These are phyloP conservation scores for Mythimna impura DNA, from an alignment of 2,888 invertebrate species.

Conservation along the genomic window DNA sequence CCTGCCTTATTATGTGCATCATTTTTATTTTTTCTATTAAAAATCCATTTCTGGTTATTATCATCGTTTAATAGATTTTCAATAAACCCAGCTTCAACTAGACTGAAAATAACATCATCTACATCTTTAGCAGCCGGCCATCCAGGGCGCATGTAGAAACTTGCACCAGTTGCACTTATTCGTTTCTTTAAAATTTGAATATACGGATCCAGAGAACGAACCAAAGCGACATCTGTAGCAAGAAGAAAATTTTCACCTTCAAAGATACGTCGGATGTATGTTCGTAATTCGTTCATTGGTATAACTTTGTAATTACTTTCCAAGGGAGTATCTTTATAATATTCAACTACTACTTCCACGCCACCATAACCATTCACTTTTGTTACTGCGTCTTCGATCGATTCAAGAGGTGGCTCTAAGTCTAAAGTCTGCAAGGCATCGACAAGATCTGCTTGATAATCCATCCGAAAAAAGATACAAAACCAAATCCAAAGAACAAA, in stretches of 20 bases:
- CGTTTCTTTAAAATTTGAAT: conserved; percentile 72
- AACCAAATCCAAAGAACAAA: conserved; percentile 81
- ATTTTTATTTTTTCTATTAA: conserved; percentile 17
- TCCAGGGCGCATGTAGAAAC: conserved; percentile 75
- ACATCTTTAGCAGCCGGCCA: conserved; percentile 75
- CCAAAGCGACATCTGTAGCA: conserved; percentile 62
- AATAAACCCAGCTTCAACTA: conserved; percentile 72
- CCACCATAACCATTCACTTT: conserved; percentile 74
- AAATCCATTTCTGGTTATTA: conserved; percentile 37
- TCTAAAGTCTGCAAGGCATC: conserved; percentile 70
- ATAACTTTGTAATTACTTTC: conserved; percentile 64
- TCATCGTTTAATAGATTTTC: conserved; percentile 58
- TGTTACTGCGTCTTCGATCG: conserved; percentile 70
- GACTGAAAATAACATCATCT: conserved; percentile 55
- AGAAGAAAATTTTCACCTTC: conserved; percentile 74
- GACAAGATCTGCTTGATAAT: conserved; percentile 77
- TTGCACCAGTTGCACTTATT: conserved; percentile 63
- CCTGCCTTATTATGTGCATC: conserved; percentile 46
- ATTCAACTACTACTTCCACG: conserved; percentile 58
- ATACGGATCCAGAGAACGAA: conserved; percentile 53
- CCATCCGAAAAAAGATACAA: conserved; percentile 77
- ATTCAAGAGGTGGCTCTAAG: conserved; percentile 71
- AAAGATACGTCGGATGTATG: conserved; percentile 65
- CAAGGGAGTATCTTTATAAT: conserved; percentile 68
- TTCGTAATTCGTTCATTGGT: conserved; percentile 53